Evolutionary conservation across 1,140 invertebrate species (phyloP).

Genomic region (Physella acuta): DNA sequence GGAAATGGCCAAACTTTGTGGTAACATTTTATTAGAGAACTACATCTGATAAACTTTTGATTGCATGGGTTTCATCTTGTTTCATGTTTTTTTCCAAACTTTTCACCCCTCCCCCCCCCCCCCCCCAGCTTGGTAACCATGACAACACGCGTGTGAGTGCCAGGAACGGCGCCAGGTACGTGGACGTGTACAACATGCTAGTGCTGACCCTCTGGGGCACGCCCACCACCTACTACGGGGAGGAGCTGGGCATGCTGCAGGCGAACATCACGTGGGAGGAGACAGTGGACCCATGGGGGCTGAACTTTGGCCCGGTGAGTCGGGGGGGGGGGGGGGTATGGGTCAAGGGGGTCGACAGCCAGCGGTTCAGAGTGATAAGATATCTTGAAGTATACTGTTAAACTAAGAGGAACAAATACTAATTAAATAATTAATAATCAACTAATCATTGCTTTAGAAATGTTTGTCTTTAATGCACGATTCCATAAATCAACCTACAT

Average conservation of each 20-base stretch:
- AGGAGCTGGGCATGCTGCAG: slow-evolving; percentile 53
- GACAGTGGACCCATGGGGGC: slow-evolving; percentile 40
- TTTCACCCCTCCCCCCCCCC: background rate
- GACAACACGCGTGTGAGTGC: slow-evolving; percentile 36
- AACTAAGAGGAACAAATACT: background rate
- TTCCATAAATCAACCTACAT: too few species aligned
- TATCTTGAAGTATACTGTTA: background rate
- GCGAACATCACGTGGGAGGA: slow-evolving; percentile 36
- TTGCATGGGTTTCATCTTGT: background rate
- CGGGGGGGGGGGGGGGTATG: background rate
- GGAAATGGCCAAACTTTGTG: slow-evolving; percentile 37
- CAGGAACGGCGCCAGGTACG: slow-evolving; percentile 32
- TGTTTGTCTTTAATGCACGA: too few species aligned
- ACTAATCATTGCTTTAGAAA: too few species aligned
- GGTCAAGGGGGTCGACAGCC: background rate
- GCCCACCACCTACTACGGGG: slow-evolving; percentile 52
- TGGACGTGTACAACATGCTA: slow-evolving; percentile 41
- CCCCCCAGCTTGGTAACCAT: slow-evolving; percentile 44
- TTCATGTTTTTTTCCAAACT: background rate
- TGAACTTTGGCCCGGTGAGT: slow-evolving; percentile 33
- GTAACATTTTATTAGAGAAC: slow-evolving; percentile 19
- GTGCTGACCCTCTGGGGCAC: slow-evolving; percentile 44
- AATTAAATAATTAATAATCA: background rate
- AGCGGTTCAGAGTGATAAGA: background rate
- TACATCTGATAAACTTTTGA: background rate